Base-by-base conservation (phyloP, 2,113 vertebrate species). In the Pygoscelis adeliae region DNA sequence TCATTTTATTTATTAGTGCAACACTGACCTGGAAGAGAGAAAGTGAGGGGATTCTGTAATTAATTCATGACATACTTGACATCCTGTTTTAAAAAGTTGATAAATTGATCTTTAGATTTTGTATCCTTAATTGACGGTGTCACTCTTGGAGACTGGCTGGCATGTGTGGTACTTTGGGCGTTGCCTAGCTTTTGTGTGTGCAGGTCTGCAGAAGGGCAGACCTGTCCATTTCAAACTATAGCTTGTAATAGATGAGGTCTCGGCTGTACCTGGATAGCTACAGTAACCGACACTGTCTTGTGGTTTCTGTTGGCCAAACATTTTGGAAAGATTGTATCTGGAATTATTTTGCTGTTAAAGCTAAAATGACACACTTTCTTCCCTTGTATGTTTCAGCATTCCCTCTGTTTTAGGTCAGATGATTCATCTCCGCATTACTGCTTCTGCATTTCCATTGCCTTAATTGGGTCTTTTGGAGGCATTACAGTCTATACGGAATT, bases 381-480 rank as follows among this genome's bases (percentile, higher is more conserved):
- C 69, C 89, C 46, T 91, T 87, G 4, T 42, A 29, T 88, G 53
- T 91, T 95, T 96, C 81, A 97, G 50, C 73, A 56, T 89, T 87
- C 81, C 44, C 77, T 92, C 86, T 96, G 72, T 96, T 96, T 95
- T 97, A 84, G 91, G 91, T 96, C 81, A 97, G 91, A 97, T 97
- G 95, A 96, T 97, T 97, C 94, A 97, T 93, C 91, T 93, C 91
- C 94, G 94, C 87, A 19, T 95, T 96, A 95, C 53, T 96, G 89
- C 73, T 96, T 92, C 92, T 92, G 73, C 81, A 40, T 94, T 97
- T 91, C 89, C 89, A 93, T 87, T 96, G 83, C 97, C 87, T 95
- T 95, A 97, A 94, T 97, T 96, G 36, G 84, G 61, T 80, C 84
- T 96, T 94, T 91, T 14, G 34, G 93, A 96, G 89, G 61, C 38